Conservation (phyloP, 1,140 invertebrate species). For the Cyphomyrmex costatus region DNA sequence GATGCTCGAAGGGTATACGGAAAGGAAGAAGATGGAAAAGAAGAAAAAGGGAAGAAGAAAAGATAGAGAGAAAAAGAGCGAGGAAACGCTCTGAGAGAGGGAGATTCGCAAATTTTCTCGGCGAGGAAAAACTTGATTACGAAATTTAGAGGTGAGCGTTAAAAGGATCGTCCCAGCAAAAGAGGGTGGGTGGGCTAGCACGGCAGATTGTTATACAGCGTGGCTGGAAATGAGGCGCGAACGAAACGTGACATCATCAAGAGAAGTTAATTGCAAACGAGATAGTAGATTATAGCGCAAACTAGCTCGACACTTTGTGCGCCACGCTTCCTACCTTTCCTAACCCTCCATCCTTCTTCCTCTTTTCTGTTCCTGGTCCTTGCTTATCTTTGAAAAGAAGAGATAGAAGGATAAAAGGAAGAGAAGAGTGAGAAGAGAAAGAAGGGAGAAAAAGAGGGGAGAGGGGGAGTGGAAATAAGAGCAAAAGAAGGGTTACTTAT, state of each 20-base stretch:
- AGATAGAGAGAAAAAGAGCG: neutral
- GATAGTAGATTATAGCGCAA: slow-evolving; percentile 82
- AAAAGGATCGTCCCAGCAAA: slow-evolving; percentile 74
- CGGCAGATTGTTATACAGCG: slow-evolving; percentile 77
- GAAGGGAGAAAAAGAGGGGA: neutral
- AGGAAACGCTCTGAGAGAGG: slow-evolving; percentile 47
- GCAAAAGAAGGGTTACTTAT: slow-evolving; percentile 53
- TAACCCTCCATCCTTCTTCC: slow-evolving; percentile 25
- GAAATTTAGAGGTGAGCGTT: slow-evolving; percentile 83
- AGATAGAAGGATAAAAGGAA: neutral
- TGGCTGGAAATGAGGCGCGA: slow-evolving; percentile 79
- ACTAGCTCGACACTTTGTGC: slow-evolving; percentile 79
- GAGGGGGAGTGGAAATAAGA: neutral
- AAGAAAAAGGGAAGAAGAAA: slow-evolving; percentile 13
- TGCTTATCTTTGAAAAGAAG: slow-evolving; percentile 10
- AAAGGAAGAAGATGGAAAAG: slow-evolving; percentile 27
- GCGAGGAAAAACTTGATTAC: slow-evolving; percentile 85
- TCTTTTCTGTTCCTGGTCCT: slow-evolving; percentile 41
- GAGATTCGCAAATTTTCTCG: slow-evolving; percentile 79
- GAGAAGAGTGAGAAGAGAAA: neutral
- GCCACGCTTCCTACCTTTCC: slow-evolving; percentile 60
- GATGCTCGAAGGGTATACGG: slow-evolving; percentile 33
- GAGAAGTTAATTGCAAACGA: slow-evolving; percentile 84
- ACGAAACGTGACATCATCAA: slow-evolving; percentile 81
- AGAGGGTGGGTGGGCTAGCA: slow-evolving; percentile 52